Percentiles rank a stretch among this genome's conserved stretches.
phyloP scores from a whole-genome alignment of 2,888 invertebrate species.

The Eupithecia subumbrata region DNA sequence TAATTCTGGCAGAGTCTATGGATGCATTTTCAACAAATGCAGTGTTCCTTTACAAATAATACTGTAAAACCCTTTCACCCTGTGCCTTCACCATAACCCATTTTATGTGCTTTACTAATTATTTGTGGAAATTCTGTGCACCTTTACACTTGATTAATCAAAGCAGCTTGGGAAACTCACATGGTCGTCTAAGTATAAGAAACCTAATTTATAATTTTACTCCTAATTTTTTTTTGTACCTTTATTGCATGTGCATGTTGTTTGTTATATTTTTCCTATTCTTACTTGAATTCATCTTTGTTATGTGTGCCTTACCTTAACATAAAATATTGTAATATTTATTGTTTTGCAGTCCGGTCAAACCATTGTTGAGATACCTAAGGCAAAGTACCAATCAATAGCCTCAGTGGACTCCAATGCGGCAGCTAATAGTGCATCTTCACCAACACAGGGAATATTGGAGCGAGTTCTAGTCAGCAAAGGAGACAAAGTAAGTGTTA shows the following conservation, averaged over 20 bases:
- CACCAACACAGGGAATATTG: conserved; percentile 98
- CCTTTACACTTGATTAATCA: background rate
- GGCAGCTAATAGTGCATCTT: conserved; percentile 82
- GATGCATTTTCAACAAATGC: no score
- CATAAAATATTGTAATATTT: background rate
- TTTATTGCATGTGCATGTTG: background rate
- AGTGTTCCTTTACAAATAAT: background rate
- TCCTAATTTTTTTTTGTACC: background rate
- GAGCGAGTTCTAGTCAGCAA: conserved; percentile 93
- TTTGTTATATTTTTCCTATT: background rate
- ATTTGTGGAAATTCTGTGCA: background rate
- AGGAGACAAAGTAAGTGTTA: conserved; percentile 85
- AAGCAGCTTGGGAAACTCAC: background rate
- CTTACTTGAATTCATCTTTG: background rate
- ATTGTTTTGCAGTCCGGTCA: conserved; percentile 85
- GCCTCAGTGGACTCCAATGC: conserved; percentile 61
- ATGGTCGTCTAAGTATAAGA: background rate
- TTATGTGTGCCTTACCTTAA: background rate
- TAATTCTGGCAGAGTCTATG: no score
- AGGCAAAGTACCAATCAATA: conserved; percentile 83
- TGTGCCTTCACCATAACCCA: background rate
- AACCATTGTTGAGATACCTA: conserved; percentile 85
- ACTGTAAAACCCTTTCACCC: no score
- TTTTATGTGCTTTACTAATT: background rate
- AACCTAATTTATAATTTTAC: background rate